Percentiles rank a stretch among this genome's conserved stretches.
Conservation (phyloP, 2,113 vertebrate species). For the Myanophis thanlyinensis region DNA sequence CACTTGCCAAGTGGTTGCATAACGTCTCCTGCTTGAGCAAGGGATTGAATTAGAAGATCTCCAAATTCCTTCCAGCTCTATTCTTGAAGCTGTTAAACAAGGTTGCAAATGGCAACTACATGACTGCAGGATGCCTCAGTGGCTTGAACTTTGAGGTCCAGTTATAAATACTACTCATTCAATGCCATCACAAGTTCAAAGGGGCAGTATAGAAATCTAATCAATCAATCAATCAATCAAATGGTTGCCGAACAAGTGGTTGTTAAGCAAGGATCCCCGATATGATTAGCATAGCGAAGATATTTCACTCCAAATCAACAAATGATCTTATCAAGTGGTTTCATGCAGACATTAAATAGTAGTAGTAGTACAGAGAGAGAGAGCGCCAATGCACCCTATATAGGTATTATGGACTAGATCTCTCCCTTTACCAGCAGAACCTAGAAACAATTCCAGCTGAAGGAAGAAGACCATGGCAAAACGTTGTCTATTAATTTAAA, state of each 20-base stretch:
- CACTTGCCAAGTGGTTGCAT: no score
- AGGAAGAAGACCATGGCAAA: neutral
- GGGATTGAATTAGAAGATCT: no score
- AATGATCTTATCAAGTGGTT: neutral
- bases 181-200: neutral
- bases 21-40: no score
- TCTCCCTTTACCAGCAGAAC: neutral
- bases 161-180: neutral
- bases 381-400: neutral
- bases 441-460: neutral
- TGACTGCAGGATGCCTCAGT: neutral
- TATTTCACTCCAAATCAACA: neutral
- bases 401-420: neutral
- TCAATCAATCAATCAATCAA: no score
- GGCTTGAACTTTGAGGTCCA: neutral
- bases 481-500: neutral
- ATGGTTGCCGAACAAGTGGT: neutral
- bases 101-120: neutral
- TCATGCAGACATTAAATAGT: neutral
- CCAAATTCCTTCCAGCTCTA: no score
- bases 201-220: no score
- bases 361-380: no score
- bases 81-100: neutral
- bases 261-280: neutral
- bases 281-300: neutral